Evolutionary conservation across 1,140 invertebrate species (phyloP).

Genomic region (Paramacrobiotus metropolitanus): DNA sequence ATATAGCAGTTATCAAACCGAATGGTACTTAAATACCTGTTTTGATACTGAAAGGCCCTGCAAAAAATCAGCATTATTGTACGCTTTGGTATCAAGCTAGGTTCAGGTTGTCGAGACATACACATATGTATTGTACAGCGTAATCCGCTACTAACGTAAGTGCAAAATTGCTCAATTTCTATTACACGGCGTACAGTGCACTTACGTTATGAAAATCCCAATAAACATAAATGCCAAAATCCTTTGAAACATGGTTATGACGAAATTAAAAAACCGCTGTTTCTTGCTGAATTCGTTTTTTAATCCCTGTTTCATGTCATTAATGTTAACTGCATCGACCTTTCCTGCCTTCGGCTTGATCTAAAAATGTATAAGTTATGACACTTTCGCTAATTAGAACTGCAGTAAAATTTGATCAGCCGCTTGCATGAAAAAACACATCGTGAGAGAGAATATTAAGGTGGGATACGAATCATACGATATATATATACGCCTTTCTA

Average conservation of each 20-base stretch:
- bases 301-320: constrained; percentile 16
- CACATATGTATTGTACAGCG: too few relatives aligned
- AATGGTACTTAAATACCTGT: not conserved
- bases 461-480: too few relatives aligned
- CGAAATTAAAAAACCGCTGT: constrained; percentile 13
- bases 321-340: not conserved
- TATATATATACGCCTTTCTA: too few relatives aligned
- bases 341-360: not conserved
- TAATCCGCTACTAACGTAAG: too few relatives aligned
- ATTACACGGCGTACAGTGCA: not conserved
- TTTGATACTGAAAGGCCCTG: not conserved
- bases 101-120: too few relatives aligned
- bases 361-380: not conserved
- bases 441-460: too few relatives aligned
- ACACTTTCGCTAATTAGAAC: too few relatives aligned
- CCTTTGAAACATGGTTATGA: constrained; percentile 13
- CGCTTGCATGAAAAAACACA: too few relatives aligned
- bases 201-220: constrained; percentile 16
- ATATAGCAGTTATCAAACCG: constrained; percentile 1
- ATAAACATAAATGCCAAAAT: constrained; percentile 20
- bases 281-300: constrained; percentile 17
- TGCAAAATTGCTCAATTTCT: not conserved
- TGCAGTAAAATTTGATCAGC: too few relatives aligned
- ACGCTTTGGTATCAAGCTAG: too few relatives aligned
- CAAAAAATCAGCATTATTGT: constrained; percentile 7